Conservation (phyloP, 2,888 invertebrate genomes). For the Anagyrus pseudococci region DNA sequence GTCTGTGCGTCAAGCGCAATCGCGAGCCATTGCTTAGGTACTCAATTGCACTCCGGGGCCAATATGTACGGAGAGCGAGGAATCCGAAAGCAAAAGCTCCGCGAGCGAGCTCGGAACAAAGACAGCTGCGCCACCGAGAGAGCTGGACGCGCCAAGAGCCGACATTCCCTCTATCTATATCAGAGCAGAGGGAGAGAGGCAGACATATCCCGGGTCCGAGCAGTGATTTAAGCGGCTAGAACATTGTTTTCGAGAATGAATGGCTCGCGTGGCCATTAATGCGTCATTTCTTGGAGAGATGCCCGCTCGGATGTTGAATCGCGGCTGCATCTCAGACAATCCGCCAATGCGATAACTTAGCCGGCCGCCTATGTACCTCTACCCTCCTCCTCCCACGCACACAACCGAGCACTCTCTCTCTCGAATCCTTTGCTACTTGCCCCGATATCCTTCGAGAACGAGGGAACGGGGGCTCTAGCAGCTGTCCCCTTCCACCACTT, state of each 20-base stretch:
- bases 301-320: constrained; percentile 40
- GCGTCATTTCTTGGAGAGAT: constrained; percentile 49
- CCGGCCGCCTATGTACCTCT: constrained; percentile 18
- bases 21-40: constrained; percentile 21
- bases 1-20: constrained; percentile 15
- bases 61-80: neutral
- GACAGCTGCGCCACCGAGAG: no score
- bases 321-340: constrained; percentile 45
- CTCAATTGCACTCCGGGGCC: constrained; percentile 12
- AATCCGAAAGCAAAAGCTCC: neutral
- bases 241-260: constrained; percentile 48
- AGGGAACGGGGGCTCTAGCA: neutral
- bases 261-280: constrained; percentile 41
- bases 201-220: neutral
- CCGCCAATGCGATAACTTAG: constrained; percentile 45
- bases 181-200: no score
- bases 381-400: constrained; percentile 14
- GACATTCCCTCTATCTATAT: no score
- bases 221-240: constrained; percentile 42
- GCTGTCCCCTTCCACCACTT: neutral
- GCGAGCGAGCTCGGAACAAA: neutral
- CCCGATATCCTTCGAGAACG: no score
- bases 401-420: neutral
- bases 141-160: no score
- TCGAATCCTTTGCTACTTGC: no score